Evolutionary conservation across 1,140 invertebrate genomes (phyloP), one percentile per base, ranked within the genome.

Genomic region (Acromyrmex echinatior): DNA sequence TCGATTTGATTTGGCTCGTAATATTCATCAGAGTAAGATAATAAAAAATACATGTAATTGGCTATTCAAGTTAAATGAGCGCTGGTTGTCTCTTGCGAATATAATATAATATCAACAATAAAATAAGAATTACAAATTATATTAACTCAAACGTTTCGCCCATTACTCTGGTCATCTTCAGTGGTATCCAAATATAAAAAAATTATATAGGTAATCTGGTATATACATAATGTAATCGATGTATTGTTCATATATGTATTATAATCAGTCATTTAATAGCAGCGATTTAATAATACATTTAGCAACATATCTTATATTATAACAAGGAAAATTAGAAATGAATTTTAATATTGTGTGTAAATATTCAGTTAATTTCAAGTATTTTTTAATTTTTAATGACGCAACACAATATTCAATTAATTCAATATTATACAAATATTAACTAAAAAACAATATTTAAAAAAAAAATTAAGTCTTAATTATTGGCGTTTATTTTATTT

Each of bases 401-500:
- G 6, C 3, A 21, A 5, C 21, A 49, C 18, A n/a, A 25, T 18
- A 71, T 4, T 45, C 21, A 18, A 45, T 39, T 21, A 16, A 73
- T 16, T n/a, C 10, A 16, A 28, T 14, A 39, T 60, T 35, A 6
- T 5, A 9, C 14, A 7, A 39, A 28, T 68, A 49, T 49, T 51
- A n/a, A 65, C n/a, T 66, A 51, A 16, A 63, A 56, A 51, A 10
- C 16, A 28, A 39, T 39, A 77, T 25, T 60, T 66, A 66, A 45
- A n/a, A 39, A n/a, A n/a, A 31, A 3, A 6, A 21, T 45, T 49
- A 5, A 25, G 21, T 70, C 21, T n/a, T n/a, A 39, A 81, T 84
- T 49, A 76, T 25, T 63, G 74, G 18, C 35, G 10, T 1, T 73
- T 10, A 35, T 74, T 60, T 28, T 49, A 74, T 14, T 74, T 82